Evolutionary conservation across 2,888 invertebrate genomes (phyloP), one percentile per base, ranked within the genome.

Genomic region (Drosophila demipolita): DNA sequence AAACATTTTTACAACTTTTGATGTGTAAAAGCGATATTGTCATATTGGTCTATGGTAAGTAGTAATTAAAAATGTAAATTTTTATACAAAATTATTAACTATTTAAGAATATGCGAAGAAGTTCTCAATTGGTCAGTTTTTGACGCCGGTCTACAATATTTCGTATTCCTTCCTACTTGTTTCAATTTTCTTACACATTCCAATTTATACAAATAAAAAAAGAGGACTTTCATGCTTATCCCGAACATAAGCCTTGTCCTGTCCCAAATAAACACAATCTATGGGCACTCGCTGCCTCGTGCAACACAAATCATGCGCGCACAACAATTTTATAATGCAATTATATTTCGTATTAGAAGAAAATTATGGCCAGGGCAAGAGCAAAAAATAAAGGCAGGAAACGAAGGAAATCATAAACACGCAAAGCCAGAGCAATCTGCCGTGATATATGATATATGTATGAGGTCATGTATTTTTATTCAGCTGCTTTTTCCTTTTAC

Each of bases 391-490:
- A 42, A 35, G 35, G 40, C 20, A 29, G 29, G 32, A 35, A 38
- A 49, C 9, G 66, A 52, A 53, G 57, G 50, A 74, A 75, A 79
- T 76, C 90, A 72, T 85, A 89, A 87, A 85, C 77, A 69, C 69
- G 66, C 77, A 85, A 87, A 84, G 86, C 73, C 86, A 45, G 72
- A 68, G 80, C 84, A 84, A 89, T 89, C 83, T 83, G 80, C 83
- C 66, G 66, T 80, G 63, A 87, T 89, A 70, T 78, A 83, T 89
- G 82, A 85, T 87, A 81, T 76, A 85, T 85, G 76, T 38, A 67
- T 65, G 73, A 61, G 78, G 52, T 70, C 77, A 52, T 81, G 78
- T 74, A 67, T 89, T 84, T 83, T 73, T 70, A 68, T 78, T 72
- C 82, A 69, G 69, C 82, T 79, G 72, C 80, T 62, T 74, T 74